A percentile compares a stretch with the other conserved stretches of the same genome.
phyloP scores from a whole-genome alignment of 1,140 invertebrate species.

The Diachasma alloeum region DNA sequence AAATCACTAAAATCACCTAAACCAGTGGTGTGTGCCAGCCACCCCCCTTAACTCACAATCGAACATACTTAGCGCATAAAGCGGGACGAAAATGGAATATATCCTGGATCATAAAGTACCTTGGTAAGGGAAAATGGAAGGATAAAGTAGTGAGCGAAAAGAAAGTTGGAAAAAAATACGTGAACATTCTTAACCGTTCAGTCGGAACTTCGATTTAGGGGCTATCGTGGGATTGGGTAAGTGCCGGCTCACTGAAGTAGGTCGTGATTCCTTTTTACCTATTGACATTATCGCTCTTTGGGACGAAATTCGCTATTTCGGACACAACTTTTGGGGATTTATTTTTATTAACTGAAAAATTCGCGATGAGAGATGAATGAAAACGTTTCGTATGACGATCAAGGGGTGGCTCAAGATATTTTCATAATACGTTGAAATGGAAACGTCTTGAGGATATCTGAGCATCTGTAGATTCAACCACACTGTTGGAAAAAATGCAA shows the following conservation, averaged over 20 bases:
- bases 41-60: conserved; percentile 57
- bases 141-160: not conserved
- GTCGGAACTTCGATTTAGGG: conserved; percentile 23
- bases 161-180: not conserved
- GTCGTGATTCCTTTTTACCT: conserved; percentile 2
- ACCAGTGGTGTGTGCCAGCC: not conserved
- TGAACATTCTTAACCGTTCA: conserved; percentile 23
- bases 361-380: no score
- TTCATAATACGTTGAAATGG: no score
- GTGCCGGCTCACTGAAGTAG: conserved; percentile 8
- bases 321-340: not conserved
- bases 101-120: conserved; percentile 33
- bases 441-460: no score
- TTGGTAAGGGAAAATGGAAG: not conserved
- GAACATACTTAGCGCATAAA: conserved; percentile 59
- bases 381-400: no score
- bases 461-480: no score
- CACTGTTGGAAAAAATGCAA: no score
- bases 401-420: no score
- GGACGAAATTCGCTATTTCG: not conserved
- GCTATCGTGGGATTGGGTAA: conserved; percentile 10
- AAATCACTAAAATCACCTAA: conserved; percentile 21
- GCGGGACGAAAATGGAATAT: conserved; percentile 56
- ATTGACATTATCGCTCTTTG: not conserved
- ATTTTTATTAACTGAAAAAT: no score